Conservation (phyloP, 2,888 invertebrate species). For the Macaria liturata region DNA sequence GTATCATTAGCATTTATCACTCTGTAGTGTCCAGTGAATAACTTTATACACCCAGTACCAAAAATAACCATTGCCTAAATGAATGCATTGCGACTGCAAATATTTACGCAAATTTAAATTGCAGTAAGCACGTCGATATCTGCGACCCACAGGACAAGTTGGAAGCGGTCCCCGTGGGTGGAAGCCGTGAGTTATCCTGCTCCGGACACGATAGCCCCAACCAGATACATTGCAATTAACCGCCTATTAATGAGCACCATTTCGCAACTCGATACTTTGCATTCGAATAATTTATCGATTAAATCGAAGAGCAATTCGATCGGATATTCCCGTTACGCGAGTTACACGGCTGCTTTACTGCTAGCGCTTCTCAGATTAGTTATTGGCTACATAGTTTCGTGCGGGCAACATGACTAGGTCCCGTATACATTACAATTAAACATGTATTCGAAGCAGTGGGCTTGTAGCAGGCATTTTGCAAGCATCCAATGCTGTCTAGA, state of each 20-base stretch:
- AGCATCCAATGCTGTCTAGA: constrained; percentile 48
- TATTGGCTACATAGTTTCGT: constrained; percentile 2
- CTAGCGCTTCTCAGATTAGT: not conserved
- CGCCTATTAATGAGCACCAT: constrained; percentile 13
- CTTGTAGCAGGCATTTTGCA: constrained; percentile 40
- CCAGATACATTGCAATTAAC: constrained; percentile 29
- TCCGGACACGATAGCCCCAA: constrained; percentile 49
- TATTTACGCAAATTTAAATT: not conserved
- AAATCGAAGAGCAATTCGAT: constrained; percentile 9
- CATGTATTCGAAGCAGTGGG: constrained; percentile 34
- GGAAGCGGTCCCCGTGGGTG: constrained; percentile 50
- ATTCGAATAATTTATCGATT: constrained; percentile 18
- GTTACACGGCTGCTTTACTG: constrained; percentile 14
- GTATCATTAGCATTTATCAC: too few relatives aligned
- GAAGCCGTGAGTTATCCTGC: constrained; percentile 58
- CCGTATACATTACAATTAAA: constrained; percentile 33
- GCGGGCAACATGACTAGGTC: constrained; percentile 2
- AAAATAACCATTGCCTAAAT: too few relatives aligned
- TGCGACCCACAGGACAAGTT: constrained; percentile 29
- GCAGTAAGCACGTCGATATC: constrained; percentile 8
- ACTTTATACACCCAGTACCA: too few relatives aligned
- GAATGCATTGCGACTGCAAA: too few relatives aligned
- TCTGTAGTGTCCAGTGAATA: too few relatives aligned
- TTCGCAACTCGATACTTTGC: constrained; percentile 7
- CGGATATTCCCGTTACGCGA: constrained; percentile 13